Conservation (phyloP, 2,113 vertebrate species). For the Setophaga kirtlandii region DNA sequence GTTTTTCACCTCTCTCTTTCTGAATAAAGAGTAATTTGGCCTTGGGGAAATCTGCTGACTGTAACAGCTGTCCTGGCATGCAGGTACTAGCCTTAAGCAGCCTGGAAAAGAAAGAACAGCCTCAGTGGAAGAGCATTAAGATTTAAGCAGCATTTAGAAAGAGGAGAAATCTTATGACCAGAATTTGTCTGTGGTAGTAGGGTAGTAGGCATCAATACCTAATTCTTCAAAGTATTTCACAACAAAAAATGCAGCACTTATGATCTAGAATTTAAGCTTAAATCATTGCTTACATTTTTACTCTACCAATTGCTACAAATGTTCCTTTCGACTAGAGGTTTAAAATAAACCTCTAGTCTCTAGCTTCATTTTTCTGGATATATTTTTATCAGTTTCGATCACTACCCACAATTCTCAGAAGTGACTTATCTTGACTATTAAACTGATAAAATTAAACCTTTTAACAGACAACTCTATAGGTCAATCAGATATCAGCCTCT, state of each 20-base stretch:
- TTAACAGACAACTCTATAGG: background rate
- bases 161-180: background rate
- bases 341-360: background rate
- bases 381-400: background rate
- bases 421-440: background rate
- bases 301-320: background rate
- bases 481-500: background rate
- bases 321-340: background rate
- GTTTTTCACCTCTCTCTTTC: background rate
- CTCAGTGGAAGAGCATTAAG: background rate
- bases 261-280: background rate
- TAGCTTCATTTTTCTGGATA: background rate
- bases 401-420: background rate
- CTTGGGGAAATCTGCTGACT: conserved; percentile 1
- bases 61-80: conserved; percentile 5
- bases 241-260: background rate
- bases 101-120: background rate
- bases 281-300: background rate
- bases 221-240: background rate
- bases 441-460: background rate
- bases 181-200: background rate
- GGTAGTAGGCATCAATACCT: background rate
- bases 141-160: background rate
- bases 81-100: conserved; percentile 32
- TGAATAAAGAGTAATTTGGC: background rate